Conservation (phyloP, 2,113 vertebrate genomes). For the Acanthisitta chloris region DNA sequence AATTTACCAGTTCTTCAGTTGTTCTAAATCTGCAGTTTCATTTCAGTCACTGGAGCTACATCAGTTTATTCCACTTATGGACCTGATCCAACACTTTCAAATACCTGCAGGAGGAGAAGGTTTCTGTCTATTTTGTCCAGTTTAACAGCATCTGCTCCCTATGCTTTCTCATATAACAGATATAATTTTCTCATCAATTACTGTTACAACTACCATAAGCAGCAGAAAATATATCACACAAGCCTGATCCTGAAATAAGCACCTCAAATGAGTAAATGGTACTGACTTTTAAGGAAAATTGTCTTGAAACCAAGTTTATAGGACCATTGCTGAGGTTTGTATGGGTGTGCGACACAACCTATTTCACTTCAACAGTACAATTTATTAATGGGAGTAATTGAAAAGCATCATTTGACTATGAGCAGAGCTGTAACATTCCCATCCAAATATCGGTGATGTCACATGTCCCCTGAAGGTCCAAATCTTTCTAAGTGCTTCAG, state of each 20-base stretch:
- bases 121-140: not conserved
- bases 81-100: conserved; percentile 32
- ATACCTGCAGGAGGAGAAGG: conserved; percentile 4
- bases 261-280: not conserved
- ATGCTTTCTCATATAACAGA: not conserved
- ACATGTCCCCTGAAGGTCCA: not conserved
- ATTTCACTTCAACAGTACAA: not conserved
- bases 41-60: conserved; percentile 33
- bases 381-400: not conserved
- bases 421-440: not conserved
- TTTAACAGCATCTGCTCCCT: not conserved
- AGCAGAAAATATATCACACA: not conserved
- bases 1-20: conserved; percentile 52
- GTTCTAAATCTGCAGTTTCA: conserved; percentile 17
- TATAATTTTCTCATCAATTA: conserved; percentile 38
- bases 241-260: not conserved
- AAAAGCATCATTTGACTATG: not conserved
- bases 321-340: not conserved
- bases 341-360: not conserved
- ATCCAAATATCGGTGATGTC: not conserved
- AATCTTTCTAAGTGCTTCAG: not conserved
- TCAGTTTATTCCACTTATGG: conserved; percentile 18
- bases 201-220: not conserved
- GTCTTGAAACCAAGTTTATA: not conserved
- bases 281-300: not conserved